Base-by-base conservation (phyloP, 2,888 invertebrate genomes). In the Dasypolia templi region DNA sequence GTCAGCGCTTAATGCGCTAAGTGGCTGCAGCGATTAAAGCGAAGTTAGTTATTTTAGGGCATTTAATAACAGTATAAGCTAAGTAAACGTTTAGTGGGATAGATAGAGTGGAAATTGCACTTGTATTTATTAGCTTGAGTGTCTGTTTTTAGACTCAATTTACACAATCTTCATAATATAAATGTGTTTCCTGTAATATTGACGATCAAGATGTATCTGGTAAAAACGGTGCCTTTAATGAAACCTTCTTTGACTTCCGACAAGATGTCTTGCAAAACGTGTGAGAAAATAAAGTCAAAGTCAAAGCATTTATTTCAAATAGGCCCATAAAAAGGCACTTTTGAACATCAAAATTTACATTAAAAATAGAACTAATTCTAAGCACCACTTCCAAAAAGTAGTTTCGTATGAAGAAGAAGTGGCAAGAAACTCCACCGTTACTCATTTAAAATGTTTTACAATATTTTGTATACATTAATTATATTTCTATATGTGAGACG, bases 1-100 rank as follows among this genome's bases (percentile, higher is more conserved):
- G 58, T 71, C 55, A 75, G 79, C 69, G 79, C 68, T 74, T 84
- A 72, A 73, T 58, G 51, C 64, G 75, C 71, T 74, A 58, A 85
- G 72, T 82, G 69, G 79, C 75, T 68, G 56, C 69, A 49, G 68
- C 62, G 72, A 79, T 79, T 79, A 77, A 65, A 74, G 44, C 58
- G 51, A 46, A 56, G 32, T 85, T 68, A 53, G 51, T 74, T 82
- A 71, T 56, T 78, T 35, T 71, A 73, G 63, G 58, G 58, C 62
- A 56, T 83, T 58, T 55, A 72, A 70, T 84, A 62, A 69, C 49
- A 29, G 49, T 64, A 29, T 56, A 0, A 42, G 63, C 49, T 29
- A 65, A n/a, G n/a, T n/a, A n/a, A n/a, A 69, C 39, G 11, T 51
- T 64, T 29, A 44, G 14, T 49, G 22, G 56, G 32, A 66, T 29